Base-by-base conservation (phyloP, 2,888 invertebrate genomes). In the Rhorus exstirpatorius region DNA sequence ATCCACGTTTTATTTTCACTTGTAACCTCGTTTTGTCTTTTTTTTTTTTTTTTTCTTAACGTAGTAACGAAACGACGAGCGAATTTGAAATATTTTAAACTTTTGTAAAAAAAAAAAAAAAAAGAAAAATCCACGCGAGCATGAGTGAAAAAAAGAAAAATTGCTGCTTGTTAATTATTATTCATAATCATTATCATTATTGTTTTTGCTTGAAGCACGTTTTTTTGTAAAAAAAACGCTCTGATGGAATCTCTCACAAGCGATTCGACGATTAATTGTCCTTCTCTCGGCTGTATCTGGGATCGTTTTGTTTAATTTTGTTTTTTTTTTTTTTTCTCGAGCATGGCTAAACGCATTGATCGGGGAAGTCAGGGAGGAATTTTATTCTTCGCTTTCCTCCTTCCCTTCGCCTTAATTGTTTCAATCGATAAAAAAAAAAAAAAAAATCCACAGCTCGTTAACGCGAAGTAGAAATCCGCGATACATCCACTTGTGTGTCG, bases 121-220 rank as follows among this genome's bases (percentile, higher is more conserved):
- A n/a, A n/a, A 10, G 17, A 21, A 3, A 21, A 17, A 41, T 58
- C 58, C 58, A 38, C 72, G 46, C 35, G 55, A 67, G 76, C 76
- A 76, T 67, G 76, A 55, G 76, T 58, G 35, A 72, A 38, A 60
- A 44, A 17, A 19, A 10, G 12, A 10, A 41, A 21, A 41, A 53
- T 55, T 55, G 53, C 35, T 41, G 26, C 17, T 60, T 53, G n/a
- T 49, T 49, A 17, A 17, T 49, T 19, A 3, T 49, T 19, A 19
- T 0, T n/a, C 14, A n/a, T n/a, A n/a, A n/a, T n/a, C n/a, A 17
- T 61, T 61, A 44, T 10, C 10, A 38, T 55, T 58, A 26, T 70
- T 14, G 21, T 71, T 58, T 68, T 78, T 65, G 78, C 78, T 82
- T 82, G 75, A 19, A 51, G 79, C 82, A 79, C 79, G 79, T 68